Percentiles rank a stretch among this genome's conserved stretches.
Evolutionary conservation across 2,797 vertebrate genomes (phyloP).

Genomic region (Uromys caudimaculatus): DNA sequence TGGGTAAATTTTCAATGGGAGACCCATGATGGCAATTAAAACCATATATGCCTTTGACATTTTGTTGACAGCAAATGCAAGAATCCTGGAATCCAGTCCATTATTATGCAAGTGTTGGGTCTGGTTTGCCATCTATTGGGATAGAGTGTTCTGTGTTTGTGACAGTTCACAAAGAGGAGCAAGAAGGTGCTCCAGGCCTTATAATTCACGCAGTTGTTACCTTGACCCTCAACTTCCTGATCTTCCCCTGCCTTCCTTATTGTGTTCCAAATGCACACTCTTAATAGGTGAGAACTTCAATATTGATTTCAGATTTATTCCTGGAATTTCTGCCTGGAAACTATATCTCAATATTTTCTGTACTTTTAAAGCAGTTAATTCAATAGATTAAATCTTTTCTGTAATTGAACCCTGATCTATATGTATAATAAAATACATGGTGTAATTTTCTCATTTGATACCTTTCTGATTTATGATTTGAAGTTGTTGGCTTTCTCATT

Average conservation of each 20-base stretch:
- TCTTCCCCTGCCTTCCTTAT: neutral
- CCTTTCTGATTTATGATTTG: constrained; percentile 42
- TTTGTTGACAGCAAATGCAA: constrained; percentile 2
- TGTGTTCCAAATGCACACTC: neutral
- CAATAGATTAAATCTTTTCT: constrained; percentile 18
- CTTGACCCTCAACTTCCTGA: neutral
- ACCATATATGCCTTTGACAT: neutral
- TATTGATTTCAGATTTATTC: constrained; percentile 14
- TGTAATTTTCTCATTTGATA: constrained; percentile 40
- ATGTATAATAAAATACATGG: neutral
- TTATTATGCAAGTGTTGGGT: neutral
- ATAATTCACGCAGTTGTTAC: neutral
- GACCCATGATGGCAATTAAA: neutral
- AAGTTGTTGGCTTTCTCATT: constrained; percentile 48
- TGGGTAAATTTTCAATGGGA: neutral
- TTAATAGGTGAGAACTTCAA: neutral
- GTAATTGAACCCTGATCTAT: neutral
- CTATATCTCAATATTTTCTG: neutral
- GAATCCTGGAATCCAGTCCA: neutral
- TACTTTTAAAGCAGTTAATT: constrained; percentile 40
- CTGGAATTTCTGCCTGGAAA: neutral
- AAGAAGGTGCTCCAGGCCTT: neutral
- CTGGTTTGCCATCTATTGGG: neutral
- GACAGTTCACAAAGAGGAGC: neutral
- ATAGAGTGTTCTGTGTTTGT: neutral